A percentile compares a stretch with the other conserved stretches of the same genome.
These are phyloP conservation scores for Portunus trituberculatus DNA, from an alignment of 1,140 invertebrate genomes.

Conservation along the genomic window DNA sequence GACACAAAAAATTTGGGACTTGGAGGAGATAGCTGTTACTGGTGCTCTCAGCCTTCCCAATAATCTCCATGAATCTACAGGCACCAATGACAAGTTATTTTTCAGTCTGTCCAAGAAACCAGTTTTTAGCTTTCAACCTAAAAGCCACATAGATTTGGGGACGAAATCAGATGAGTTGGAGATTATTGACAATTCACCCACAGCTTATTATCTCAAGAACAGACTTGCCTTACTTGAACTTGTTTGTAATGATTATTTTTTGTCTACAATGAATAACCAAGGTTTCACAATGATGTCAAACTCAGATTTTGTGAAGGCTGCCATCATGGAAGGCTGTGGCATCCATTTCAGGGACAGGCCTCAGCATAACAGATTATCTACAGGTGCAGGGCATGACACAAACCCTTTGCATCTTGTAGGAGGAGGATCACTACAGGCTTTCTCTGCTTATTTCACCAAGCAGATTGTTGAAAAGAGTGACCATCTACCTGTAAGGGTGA, in stretches of 20 bases:
- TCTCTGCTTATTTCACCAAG: slow-evolving; percentile 64
- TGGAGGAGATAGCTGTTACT: slow-evolving; percentile 59
- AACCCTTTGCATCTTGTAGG: slow-evolving; percentile 55
- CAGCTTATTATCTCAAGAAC: slow-evolving; percentile 64
- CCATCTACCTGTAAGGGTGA: slow-evolving; percentile 45
- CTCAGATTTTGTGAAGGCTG: slow-evolving; percentile 68
- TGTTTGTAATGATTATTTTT: slow-evolving; percentile 60
- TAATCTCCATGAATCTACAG: slow-evolving; percentile 40
- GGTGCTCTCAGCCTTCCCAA: slow-evolving; percentile 51
- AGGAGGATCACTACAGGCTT: slow-evolving; percentile 66
- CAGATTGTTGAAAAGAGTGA: slow-evolving; percentile 58
- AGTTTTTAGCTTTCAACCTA: slow-evolving; percentile 29
- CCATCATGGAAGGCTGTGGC: slow-evolving; percentile 65
- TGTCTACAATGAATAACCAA: slow-evolving; percentile 12
- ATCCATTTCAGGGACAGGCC: slow-evolving; percentile 37
- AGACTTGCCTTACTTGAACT: slow-evolving; percentile 61
- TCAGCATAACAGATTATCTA: not conserved
- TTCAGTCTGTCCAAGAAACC: slow-evolving; percentile 51
- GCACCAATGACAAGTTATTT: slow-evolving; percentile 31
- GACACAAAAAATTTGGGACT: slow-evolving; percentile 37
- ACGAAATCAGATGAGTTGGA: slow-evolving; percentile 34
- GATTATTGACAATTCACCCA: slow-evolving; percentile 54
- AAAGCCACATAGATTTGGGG: slow-evolving; percentile 47
- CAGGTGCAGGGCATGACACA: slow-evolving; percentile 22
- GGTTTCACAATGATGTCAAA: slow-evolving; percentile 46